Evolutionary conservation across 2,888 invertebrate species (phyloP), one percentile per base, ranked within the genome.

Genomic region (Epirrhoe tristata): DNA sequence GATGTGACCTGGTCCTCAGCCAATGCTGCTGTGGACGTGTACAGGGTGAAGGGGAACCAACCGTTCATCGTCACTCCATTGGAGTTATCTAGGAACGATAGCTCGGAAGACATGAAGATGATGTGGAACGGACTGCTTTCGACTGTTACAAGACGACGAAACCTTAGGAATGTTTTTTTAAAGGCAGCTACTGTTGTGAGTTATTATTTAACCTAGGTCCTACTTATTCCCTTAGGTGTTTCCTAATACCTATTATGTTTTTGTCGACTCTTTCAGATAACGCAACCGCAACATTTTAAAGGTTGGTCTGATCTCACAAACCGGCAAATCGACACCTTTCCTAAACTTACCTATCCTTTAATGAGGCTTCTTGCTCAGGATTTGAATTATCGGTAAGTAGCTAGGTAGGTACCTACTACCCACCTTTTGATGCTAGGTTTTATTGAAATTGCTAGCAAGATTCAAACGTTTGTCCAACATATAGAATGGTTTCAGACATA

Each of bases 291-390:
- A 65, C 46, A 83, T 67, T 91, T 91, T 77, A 83, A 80, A 65
- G 85, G 88, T 58, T 91, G 91, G 91, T 58, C 73, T 7, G 90
- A 91, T 65, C 75, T 90, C 58, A 80, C 78, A 43, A 77, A 81
- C 74, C 85, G 88, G 0, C 84, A 91, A 69, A 83, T 87, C 60
- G 91, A 91, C 72, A 89, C 89, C 0, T 89, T 81, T 69, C 90
- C 91, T 1, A 91, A 91, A 74, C 71, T 91, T 43, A 87, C 89
- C 5, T 86, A 89, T 72, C 89, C 90, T n/a, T 73, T 91, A 34
- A 80, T 91, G 74, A 83, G 84, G 84, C 77, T 87, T 48, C 80
- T 81, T 16, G 87, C 87, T 0, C 80, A 89, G 50, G 91, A 91
- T 68, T 71, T 91, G 34, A 74, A 88, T 67, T 86, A 88, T 67